Percentiles rank a stretch among this genome's conserved stretches.
Evolutionary conservation across 2,113 vertebrate species (phyloP).

Genomic region (Larimichthys polyactis): DNA sequence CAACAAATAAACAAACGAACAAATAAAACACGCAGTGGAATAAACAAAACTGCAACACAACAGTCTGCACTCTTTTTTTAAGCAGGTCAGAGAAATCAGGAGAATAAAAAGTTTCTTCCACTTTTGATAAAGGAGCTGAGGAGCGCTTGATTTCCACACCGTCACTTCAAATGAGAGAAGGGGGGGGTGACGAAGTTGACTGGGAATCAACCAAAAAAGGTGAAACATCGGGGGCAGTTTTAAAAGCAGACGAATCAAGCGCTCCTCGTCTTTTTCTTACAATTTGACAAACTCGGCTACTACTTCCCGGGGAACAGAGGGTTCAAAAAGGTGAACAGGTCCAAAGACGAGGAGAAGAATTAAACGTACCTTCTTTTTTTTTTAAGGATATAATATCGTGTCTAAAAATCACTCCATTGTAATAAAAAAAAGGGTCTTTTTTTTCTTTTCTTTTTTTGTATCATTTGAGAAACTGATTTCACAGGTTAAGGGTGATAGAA

Average conservation of each 20-base stretch:
- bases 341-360: slow-evolving; percentile 55
- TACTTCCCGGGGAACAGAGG: slow-evolving; percentile 37
- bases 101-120: slow-evolving; percentile 2
- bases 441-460: slow-evolving; percentile 9
- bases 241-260: slow-evolving; percentile 24
- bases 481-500: slow-evolving; percentile 71
- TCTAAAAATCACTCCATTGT: slow-evolving; percentile 72
- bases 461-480: slow-evolving; percentile 63
- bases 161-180: background rate
- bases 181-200: too few species aligned
- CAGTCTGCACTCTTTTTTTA: slow-evolving; percentile 62
- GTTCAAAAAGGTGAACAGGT: slow-evolving; percentile 48
- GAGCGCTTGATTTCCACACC: slow-evolving; percentile 50
- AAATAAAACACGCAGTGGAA: slow-evolving; percentile 71
- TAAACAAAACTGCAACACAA: slow-evolving; percentile 77
- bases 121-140: background rate
- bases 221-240: background rate
- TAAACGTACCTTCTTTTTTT: slow-evolving; percentile 34
- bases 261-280: slow-evolving; percentile 17
- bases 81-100: slow-evolving; percentile 48
- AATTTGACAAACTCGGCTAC: slow-evolving; percentile 6
- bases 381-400: slow-evolving; percentile 46
- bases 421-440: slow-evolving; percentile 58
- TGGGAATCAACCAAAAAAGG: background rate
- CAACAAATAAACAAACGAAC: slow-evolving; percentile 66